Base-by-base conservation (phyloP, 2,113 vertebrate genomes). In the Psittacus erithacus region DNA sequence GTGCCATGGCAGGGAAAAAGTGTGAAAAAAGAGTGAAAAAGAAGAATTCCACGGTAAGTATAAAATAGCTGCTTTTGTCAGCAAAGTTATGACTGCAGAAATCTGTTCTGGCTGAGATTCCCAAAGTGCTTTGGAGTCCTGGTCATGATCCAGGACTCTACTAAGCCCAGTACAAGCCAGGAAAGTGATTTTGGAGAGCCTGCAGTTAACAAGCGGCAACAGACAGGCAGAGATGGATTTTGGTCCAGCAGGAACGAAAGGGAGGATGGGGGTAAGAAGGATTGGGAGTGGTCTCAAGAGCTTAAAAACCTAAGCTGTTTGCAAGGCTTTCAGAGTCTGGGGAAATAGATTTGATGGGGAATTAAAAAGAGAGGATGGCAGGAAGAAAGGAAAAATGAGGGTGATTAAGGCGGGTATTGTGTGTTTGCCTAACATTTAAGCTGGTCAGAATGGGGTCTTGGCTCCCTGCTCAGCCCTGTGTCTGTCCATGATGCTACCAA, bases 41-140 rank as follows among this genome's bases (percentile, higher is more conserved):
- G 31, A 25, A 95, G 69, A 76, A 33, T 62, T 89, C 63, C 0
- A 1, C 4, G 6, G 3, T 67, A 22, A 3, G 73, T 46, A 59
- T 31, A 71, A 90, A 74, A 33, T 1, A 55, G 35, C 9, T 63
- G 41, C 5, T 83, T 88, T 52, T 68, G 16, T 49, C 31, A 28
- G 5, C 2, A 2, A 63, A 83, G 31, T 52, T 80, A 12, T 11
- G 53, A 49, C 4, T 43, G 43, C 4, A 69, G 52, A 88, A 57
- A 68, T 38, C 25, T 33, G 1, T 59, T 60, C 16, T 38, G 24
- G 22, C 1, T 68, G 93, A 64, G 70, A 47, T 84, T 73, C 17
- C 8, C 0, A 0, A 2, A 44, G 63, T 0, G 3, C 38, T 77
- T 71, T 3, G 1, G 38, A 87, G 33, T 11, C 28, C 62, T 70